These are phyloP conservation scores for Triplophysa rosa DNA, from an alignment of 2,113 vertebrate genomes.

Conservation along the genomic window DNA sequence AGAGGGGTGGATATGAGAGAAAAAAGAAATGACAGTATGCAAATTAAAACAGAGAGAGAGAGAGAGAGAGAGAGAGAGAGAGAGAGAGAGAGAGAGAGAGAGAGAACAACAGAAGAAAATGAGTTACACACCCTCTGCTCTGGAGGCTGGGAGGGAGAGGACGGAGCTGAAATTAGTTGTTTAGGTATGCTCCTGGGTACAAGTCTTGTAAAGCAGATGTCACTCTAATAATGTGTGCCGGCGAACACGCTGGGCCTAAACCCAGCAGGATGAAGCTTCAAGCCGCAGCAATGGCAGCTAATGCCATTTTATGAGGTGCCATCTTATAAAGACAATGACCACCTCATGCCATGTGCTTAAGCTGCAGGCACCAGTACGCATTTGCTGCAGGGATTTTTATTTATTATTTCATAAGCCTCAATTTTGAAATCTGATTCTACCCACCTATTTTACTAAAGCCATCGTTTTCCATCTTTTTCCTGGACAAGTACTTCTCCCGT, in stretches of 20 bases:
- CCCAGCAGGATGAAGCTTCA: constrained; percentile 87
- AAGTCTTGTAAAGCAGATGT: constrained; percentile 89
- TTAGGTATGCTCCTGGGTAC: constrained; percentile 85
- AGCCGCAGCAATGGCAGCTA: constrained; percentile 88
- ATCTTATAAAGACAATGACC: constrained; percentile 83
- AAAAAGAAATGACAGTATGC: constrained; percentile 38
- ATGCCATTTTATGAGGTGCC: constrained; percentile 95
- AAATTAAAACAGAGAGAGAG: constrained; percentile 41
- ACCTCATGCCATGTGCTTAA: constrained; percentile 84
- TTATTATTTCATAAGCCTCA: constrained; percentile 95
- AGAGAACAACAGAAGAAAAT: constrained; percentile 36
- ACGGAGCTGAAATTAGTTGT: constrained; percentile 85
- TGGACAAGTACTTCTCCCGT: constrained; percentile 46
- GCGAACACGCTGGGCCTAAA: constrained; percentile 87
- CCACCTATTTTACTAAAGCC: constrained; percentile 45
- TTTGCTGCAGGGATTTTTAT: constrained; percentile 85
- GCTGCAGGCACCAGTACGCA: constrained; percentile 81
- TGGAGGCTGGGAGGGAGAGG: constrained; percentile 65
- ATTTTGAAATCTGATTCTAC: constrained; percentile 84
- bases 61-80: background rate
- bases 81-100: constrained; percentile 27
- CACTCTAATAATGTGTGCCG: constrained; percentile 96
- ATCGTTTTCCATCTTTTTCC: constrained; percentile 77
- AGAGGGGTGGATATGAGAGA: constrained; percentile 15
- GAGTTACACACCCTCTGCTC: constrained; percentile 45